phyloP scores from a whole-genome alignment of 2,888 invertebrate species.

The Monopis laevigella region DNA sequence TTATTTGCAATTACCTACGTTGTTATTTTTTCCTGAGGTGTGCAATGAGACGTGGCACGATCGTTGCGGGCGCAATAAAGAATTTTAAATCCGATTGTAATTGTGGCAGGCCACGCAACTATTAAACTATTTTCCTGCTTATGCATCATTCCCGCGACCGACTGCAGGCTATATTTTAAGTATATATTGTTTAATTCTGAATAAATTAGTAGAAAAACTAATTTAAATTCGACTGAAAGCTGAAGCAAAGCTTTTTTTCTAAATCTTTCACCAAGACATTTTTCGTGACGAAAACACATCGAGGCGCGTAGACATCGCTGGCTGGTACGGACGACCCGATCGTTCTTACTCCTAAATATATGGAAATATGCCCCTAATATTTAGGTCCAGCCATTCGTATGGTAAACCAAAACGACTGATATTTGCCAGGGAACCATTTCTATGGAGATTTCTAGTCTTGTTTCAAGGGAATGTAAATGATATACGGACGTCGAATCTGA shows the following conservation, averaged over 20 bases:
- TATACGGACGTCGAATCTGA: constrained; percentile 35
- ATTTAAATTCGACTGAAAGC: too few relatives aligned
- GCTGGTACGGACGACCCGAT: constrained; percentile 39
- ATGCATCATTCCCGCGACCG: too few relatives aligned
- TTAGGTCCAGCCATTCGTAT: constrained; percentile 62
- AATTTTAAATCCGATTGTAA: constrained; percentile 5
- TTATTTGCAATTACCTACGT: too few relatives aligned
- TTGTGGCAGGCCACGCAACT: constrained; percentile 7
- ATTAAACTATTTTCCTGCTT: constrained; percentile 7
- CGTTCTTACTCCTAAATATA: constrained; percentile 35
- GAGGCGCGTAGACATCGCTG: not conserved
- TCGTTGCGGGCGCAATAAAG: constrained; percentile 5
- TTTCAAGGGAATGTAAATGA: constrained; percentile 53
- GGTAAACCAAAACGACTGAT: constrained; percentile 58
- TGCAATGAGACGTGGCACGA: constrained; percentile 5
- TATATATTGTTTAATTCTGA: too few relatives aligned
- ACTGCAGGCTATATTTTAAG: too few relatives aligned
- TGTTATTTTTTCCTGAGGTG: not conserved
- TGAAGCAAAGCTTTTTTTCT: too few relatives aligned
- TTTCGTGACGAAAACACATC: constrained; percentile 4
- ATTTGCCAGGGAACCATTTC: constrained; percentile 60
- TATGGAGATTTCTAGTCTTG: constrained; percentile 62
- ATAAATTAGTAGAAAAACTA: too few relatives aligned
- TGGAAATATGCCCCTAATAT: constrained; percentile 56
- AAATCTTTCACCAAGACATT: too few relatives aligned